Conservation (phyloP, 2,797 vertebrate species). For the Eulemur albifrons region DNA sequence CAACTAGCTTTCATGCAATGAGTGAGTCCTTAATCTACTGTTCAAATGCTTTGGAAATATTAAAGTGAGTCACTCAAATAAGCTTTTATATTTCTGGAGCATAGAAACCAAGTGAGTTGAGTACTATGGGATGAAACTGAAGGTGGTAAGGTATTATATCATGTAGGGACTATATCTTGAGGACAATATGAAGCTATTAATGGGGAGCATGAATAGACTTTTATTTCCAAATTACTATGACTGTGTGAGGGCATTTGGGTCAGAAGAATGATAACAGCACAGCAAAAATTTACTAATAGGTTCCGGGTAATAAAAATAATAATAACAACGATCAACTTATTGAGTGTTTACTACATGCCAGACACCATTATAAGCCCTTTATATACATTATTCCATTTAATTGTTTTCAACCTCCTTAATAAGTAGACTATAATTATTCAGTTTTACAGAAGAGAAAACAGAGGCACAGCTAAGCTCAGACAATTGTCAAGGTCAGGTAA, state of each 20-base stretch:
- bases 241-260: not conserved
- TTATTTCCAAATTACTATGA: not conserved
- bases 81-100: not conserved
- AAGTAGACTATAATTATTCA: not conserved
- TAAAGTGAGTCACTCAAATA: not conserved
- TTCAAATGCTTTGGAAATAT: not conserved
- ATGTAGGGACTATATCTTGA: accelerated
- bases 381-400: not conserved
- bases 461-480: not conserved
- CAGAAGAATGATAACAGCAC: not conserved
- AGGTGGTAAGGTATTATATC: not conserved
- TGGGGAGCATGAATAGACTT: not conserved
- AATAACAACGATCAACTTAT: not conserved
- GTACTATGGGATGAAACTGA: not conserved
- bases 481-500: not conserved
- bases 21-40: not conserved
- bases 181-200: not conserved
- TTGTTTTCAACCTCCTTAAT: not conserved
- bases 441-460: not conserved
- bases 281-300: not conserved
- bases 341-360: not conserved
- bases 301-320: not conserved
- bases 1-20: not conserved
- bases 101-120: not conserved
- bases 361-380: not conserved